Conservation (phyloP, 2,113 vertebrate genomes). For the Cacatua alba region DNA sequence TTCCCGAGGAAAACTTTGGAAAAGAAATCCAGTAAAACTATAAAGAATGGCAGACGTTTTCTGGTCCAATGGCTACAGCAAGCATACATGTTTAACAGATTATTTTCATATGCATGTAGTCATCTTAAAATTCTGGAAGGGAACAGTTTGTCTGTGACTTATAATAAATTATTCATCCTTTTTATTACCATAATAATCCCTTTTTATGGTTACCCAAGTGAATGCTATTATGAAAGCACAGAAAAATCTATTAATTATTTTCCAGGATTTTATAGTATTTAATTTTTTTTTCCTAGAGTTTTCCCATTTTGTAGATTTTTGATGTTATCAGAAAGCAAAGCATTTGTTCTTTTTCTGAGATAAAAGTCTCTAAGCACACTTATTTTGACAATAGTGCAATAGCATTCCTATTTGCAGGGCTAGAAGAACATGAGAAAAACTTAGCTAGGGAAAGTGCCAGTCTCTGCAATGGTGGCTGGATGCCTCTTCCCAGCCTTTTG, state of each 20-base stretch:
- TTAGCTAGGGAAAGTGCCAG: background rate
- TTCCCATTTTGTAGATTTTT: background rate
- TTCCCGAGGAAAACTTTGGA: background rate
- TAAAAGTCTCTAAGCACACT: background rate
- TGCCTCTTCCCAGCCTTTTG: background rate
- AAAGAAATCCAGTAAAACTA: background rate
- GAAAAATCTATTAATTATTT: constrained; percentile 60
- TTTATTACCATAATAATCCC: constrained; percentile 62
- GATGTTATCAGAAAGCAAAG: background rate
- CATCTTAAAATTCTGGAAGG: constrained; percentile 32
- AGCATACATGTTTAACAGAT: background rate
- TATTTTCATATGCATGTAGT: background rate
- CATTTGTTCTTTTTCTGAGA: background rate
- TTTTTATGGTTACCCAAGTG: constrained; percentile 55
- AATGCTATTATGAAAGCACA: constrained; percentile 43
- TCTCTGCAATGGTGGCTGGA: accelerated
- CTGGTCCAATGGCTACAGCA: background rate
- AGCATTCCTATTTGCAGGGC: background rate
- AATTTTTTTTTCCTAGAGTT: background rate
- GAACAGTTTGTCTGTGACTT: constrained; percentile 33
- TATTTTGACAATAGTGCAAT: background rate
- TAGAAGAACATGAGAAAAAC: background rate
- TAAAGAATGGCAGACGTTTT: background rate
- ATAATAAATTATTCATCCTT: constrained; percentile 63
- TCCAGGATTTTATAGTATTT: constrained; percentile 16